These are phyloP conservation scores for Scomber colias DNA, from an alignment of 2,113 vertebrate species.

Conservation along the genomic window DNA sequence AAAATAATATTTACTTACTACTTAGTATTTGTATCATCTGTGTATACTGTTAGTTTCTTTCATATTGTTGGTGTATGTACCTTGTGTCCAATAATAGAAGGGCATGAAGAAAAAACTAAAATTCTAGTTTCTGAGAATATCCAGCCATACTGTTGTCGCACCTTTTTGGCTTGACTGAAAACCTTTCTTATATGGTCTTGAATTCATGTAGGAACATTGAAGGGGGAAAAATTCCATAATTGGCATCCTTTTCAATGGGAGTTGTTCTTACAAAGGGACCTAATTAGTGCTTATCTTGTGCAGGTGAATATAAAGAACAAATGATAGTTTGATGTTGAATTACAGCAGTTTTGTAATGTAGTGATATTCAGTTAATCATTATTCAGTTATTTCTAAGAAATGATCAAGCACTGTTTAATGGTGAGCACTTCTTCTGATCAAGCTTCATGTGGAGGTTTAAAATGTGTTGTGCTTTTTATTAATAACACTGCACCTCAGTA, in stretches of 20 bases:
- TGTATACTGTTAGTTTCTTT: too few species aligned
- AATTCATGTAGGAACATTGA: too few species aligned
- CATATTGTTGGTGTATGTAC: too few species aligned
- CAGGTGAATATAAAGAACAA: not conserved
- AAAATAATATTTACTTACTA: too few species aligned
- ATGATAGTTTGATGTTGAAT: constrained; percentile 4
- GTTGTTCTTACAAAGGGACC: constrained; percentile 1
- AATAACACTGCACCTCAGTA: not conserved
- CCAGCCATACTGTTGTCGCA: too few species aligned
- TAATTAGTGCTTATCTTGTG: not conserved
- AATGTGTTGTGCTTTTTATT: not conserved
- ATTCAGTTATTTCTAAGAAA: not conserved
- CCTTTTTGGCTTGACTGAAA: too few species aligned
- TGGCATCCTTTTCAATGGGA: not conserved
- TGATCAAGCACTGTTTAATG: constrained; percentile 4
- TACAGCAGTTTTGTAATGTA: not conserved
- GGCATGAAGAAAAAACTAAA: too few species aligned
- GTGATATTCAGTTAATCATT: not conserved
- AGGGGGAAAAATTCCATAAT: too few species aligned
- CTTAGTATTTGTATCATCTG: too few species aligned
- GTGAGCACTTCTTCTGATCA: not conserved
- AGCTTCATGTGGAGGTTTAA: not conserved
- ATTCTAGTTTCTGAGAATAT: too few species aligned
- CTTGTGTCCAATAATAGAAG: too few species aligned
- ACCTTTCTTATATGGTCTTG: too few species aligned